Base-by-base conservation (phyloP, 1,140 invertebrate species). In the Drosophila mauritiana region DNA sequence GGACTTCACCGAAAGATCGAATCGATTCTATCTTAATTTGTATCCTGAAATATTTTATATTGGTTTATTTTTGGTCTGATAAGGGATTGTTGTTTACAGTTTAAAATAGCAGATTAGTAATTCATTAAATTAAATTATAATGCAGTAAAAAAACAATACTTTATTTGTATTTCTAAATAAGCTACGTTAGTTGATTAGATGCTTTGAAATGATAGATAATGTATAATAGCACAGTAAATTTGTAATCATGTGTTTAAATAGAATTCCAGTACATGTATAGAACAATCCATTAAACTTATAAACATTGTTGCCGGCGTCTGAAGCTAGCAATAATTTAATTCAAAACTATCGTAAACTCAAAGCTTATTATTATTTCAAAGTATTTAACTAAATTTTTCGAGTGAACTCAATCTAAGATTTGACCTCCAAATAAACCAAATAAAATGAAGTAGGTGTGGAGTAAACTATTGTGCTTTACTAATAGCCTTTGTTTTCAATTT, bases 401-500 rank as follows among this genome's bases (percentile, higher is more conserved):
- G n/a, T 31, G n/a, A 67, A 43, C 10, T 0, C 45, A 17, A 3
- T 53, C 20, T 12, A 4, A 0, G 11, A 17, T 49, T 17, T 22
- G 0, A 34, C 37, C 25, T 20, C 39, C 11, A 13, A 34, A 39
- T 25, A 13, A 36, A n/a, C 1, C 20, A 27, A 40, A 13, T 25
- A 11, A 20, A 31, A 34, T 17, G 43, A 3, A 8, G 0, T 37
- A 10, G 0, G 48, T 34, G 15, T 34, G 15, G 7, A 22, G 8
- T n/a, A 3, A n/a, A 5, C 20, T 17, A 15, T 0, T 42, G 3
- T 39, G 2, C 11, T 1, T 10, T 10, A 37, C 31, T 68, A 42
- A 52, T 1, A 17, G 27, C 1, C 13, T n/a, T 56, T 27, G 73
- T 85, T 86, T 91, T 74, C 91, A 3, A 12, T 81, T 90, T 90